Base-by-base conservation (phyloP, 2,797 vertebrate species). In the Anableps anableps region DNA sequence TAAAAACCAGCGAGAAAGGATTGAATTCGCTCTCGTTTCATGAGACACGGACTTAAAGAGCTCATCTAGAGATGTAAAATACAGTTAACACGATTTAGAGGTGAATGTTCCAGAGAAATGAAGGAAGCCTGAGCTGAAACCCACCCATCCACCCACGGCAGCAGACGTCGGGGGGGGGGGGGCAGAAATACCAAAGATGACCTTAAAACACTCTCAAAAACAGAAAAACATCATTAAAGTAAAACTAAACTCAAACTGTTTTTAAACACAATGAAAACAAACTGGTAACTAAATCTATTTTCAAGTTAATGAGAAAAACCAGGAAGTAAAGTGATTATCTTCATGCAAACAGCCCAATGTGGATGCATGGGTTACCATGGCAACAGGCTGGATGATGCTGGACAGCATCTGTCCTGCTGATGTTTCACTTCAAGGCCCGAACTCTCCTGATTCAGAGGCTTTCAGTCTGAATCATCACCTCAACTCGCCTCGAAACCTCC, bases 401-500 rank as follows among this genome's bases (percentile, higher is more conserved):
- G 26, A 26, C n/a, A 71, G 23, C 41, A 13, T 71, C 16, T 45
- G 29, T n/a, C n/a, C 23, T 45, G 68, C 41, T 71, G 68, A 71
- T 45, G 21, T n/a, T 45, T 45, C 23, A 26, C 41, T n/a, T 71
- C n/a, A 71, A 71, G 26, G 43, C 23, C 23, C 14, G 14, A 21
- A 23, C 34, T 36, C 66, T 11, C 16, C 8, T 66, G 29, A 66
- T 38, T 34, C 14, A 38, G 31, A n/a, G 6, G 62, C 3, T 3
- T 41, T 41, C 26, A 4, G 26, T 70, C 66, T 41, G 21, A 36
- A 43, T 26, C 38, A 70, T 70, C 36, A 26, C 36, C 1, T 41
- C 66, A 41, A 4, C 38, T 9, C 3, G 6, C 3, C 66, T 70
- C 64, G 64, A 80, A 88, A 83, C 48, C 78, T 1, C 48, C 19